These are phyloP conservation scores for Metalampra italica DNA, from an alignment of 2,888 invertebrate species.

Conservation along the genomic window DNA sequence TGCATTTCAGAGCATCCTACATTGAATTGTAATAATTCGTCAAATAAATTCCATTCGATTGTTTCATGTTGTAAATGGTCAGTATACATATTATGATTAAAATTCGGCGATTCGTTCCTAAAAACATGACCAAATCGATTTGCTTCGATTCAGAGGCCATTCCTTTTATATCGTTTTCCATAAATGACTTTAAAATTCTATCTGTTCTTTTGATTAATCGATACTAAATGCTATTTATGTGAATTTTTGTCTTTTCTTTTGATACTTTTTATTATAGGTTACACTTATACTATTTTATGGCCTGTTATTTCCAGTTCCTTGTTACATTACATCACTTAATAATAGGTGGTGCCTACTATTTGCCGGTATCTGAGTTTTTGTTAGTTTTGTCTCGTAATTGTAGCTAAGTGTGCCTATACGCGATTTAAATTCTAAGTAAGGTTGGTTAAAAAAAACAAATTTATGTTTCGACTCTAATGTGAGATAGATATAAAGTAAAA, in stretches of 20 bases:
- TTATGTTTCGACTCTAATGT: not conserved
- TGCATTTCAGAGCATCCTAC: no score
- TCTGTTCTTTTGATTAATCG: not conserved
- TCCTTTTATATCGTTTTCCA: conserved; percentile 3
- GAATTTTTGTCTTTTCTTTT: no score
- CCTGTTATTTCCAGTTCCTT: conserved; percentile 12
- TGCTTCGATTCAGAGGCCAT: conserved; percentile 39
- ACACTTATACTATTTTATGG: not conserved
- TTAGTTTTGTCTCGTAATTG: conserved; percentile 9
- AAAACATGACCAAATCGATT: conserved; percentile 47
- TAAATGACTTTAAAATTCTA: not conserved
- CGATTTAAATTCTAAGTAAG: no score
- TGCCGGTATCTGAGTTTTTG: conserved; percentile 10
- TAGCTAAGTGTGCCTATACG: not conserved
- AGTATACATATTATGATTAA: conserved; percentile 27
- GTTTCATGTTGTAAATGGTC: not conserved
- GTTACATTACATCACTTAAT: conserved; percentile 15
- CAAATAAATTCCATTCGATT: not conserved
- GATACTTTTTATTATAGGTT: not conserved
- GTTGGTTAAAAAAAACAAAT: no score
- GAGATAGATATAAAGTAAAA: no score
- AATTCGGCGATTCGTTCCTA: conserved; percentile 43
- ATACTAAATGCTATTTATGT: no score
- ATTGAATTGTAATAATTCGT: no score
- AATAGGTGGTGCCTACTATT: conserved; percentile 9